Base-by-base conservation (phyloP, 2,797 vertebrate species). In the Eremophila alpestris region DNA sequence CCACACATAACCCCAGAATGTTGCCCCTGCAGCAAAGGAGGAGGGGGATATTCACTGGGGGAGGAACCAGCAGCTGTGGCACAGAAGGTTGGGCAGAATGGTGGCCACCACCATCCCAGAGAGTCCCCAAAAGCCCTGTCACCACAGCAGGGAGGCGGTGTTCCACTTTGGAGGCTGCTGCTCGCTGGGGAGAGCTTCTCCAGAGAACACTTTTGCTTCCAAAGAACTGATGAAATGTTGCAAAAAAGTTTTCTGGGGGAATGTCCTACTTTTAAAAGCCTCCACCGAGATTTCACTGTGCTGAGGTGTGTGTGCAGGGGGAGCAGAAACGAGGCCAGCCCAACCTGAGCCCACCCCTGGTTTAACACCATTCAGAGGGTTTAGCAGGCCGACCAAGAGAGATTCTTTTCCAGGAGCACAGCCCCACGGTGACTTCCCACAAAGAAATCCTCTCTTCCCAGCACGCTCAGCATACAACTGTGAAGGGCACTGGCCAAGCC, bases 241-340 rank as follows among this genome's bases (percentile, higher is more conserved):
- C 58, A 56, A 79, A 16, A 92, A 92, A 88, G 89, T 94, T 68
- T 96, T 87, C 85, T 17, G 16, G 74, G 76, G 56, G 21, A 83
- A 80, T 45, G 94, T 75, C 96, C 96, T 96, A 96, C 81, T 96
- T 97, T 79, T 73, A 82, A 78, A 87, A 95, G 73, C 32, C 58
- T 95, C 95, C 46, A 4, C 7, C 0, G 62, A 93, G 95, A 96
- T 80, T 84, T 96, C 54, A 16, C 51, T 81, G 83, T 70, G 88
- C 82, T 89, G 91, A 93, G 76, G 78, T 76, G 71, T 26, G 49
- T 43, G 32, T 16, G 30, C 23, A 23, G 38, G 29, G 54, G 36
- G 68, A 92, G 75, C 41, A 87, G 68, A 91, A 94, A 89, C 0
- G 14, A 84, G 84, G 82, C 54, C 90, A 89, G 71, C 13, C 36